These are phyloP conservation scores for Bos taurus DNA, from an alignment of 2,113 vertebrate genomes.

Conservation along the genomic window ARS-UCD2.0 NC_037331.1:82651001-82651500, in stretches of 20 bases:
- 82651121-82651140: not conserved
- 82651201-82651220: not conserved
- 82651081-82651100: not conserved
- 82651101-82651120: not conserved
- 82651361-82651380: not conserved
- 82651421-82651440: not conserved
- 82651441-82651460: not conserved
- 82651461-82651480: not conserved
- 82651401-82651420: not conserved
- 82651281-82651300: accelerated
- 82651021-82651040: not conserved
- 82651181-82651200: not conserved
- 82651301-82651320: too few species aligned
- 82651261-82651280: not conserved
- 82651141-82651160: not conserved
- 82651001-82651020: not conserved
- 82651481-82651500: not conserved
- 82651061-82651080: not conserved
- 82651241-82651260: not conserved
- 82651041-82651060: not conserved
- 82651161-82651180: not conserved
- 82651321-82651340: not conserved
- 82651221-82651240: not conserved
- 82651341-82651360: not conserved
- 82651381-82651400: not conserved